Percentiles rank a stretch among this genome's conserved stretches.
phyloP scores from a whole-genome alignment of 2,888 invertebrate species.

The Microplitis manilae region DNA sequence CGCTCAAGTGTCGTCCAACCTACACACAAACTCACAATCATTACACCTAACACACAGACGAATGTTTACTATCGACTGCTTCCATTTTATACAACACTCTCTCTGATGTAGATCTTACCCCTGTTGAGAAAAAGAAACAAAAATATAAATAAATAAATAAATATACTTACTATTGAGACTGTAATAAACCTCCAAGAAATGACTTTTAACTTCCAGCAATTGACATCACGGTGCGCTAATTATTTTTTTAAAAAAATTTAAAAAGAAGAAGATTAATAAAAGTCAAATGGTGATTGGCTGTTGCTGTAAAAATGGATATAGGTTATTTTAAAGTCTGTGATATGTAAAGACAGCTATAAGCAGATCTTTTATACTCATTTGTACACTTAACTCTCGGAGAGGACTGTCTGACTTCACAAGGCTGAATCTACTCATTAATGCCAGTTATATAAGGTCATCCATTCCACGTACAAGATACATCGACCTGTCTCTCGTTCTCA shows the following conservation, averaged over 20 bases:
- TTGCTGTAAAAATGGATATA: not conserved
- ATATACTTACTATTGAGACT: not conserved
- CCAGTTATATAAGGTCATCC: conserved; percentile 27
- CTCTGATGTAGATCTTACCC: conserved; percentile 23
- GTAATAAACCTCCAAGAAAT: not conserved
- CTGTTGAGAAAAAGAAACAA: not conserved
- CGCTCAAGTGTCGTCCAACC: conserved; percentile 42
- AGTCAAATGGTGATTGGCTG: not conserved
- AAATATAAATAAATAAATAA: not conserved
- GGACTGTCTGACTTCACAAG: conserved; percentile 12
- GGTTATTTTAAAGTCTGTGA: not conserved
- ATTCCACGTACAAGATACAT: conserved; percentile 29
- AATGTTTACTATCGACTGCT: not conserved
- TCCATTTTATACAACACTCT: not conserved
- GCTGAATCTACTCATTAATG: conserved; percentile 26
- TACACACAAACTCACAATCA: conserved; percentile 23
- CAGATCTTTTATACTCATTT: not conserved
- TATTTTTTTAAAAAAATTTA: no score
- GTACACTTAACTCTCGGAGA: not conserved
- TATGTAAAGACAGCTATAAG: not conserved
- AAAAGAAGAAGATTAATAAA: no score
- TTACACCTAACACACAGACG: conserved; percentile 23
- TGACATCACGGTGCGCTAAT: not conserved
- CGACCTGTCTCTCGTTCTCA: conserved; percentile 35
- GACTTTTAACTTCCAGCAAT: not conserved